These are phyloP conservation scores for Sebastes melanostomus DNA, from an alignment of 2,797 vertebrate species.

Conservation along the genomic window DNA sequence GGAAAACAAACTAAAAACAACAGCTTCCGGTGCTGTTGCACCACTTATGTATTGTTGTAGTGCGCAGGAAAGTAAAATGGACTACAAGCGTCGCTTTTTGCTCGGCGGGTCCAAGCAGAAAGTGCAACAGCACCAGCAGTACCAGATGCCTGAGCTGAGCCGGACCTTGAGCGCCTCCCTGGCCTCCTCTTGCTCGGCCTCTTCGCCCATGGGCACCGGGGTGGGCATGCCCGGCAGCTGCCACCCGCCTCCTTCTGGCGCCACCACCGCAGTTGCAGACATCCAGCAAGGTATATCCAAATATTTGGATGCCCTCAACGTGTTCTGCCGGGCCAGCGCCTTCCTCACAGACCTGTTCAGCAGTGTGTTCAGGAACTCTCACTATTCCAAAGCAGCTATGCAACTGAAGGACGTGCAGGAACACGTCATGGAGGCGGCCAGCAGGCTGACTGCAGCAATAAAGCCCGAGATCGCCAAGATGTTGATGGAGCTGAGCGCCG, in stretches of 20 bases:
- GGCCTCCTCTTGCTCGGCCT: slow-evolving; percentile 85
- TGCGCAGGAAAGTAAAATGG: slow-evolving; percentile 99
- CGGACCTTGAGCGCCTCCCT: slow-evolving; percentile 92
- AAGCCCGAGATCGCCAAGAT: slow-evolving; percentile 99
- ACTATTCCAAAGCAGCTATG: slow-evolving; percentile 99
- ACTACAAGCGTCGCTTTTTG: slow-evolving; percentile 99
- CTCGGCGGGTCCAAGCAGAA: slow-evolving; percentile 99
- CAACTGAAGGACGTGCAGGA: slow-evolving; percentile 99
- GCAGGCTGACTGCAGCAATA: slow-evolving; percentile 98
- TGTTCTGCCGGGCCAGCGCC: slow-evolving; percentile 97
- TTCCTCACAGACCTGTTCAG: slow-evolving; percentile 99
- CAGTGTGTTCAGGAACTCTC: slow-evolving; percentile 97
- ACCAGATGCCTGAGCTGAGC: slow-evolving; percentile 96
- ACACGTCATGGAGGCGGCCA: slow-evolving; percentile 98
- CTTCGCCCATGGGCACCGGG: slow-evolving; percentile 84
- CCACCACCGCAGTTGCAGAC: slow-evolving; percentile 94
- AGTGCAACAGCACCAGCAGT: slow-evolving; percentile 98
- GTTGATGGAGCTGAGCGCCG: slow-evolving; percentile 98
- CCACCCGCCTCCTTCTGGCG: slow-evolving; percentile 80
- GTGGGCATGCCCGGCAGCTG: slow-evolving; percentile 85
- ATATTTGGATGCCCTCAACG: slow-evolving; percentile 98
- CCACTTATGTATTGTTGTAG: slow-evolving; percentile 99
- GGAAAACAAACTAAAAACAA: slow-evolving; percentile 51
- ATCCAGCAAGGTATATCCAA: slow-evolving; percentile 99
- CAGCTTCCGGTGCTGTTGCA: slow-evolving; percentile 77